Percentiles rank a stretch among this genome's conserved stretches.
Evolutionary conservation across 2,113 vertebrate genomes (phyloP).

Genomic region (Oryzias curvinotus): DNA sequence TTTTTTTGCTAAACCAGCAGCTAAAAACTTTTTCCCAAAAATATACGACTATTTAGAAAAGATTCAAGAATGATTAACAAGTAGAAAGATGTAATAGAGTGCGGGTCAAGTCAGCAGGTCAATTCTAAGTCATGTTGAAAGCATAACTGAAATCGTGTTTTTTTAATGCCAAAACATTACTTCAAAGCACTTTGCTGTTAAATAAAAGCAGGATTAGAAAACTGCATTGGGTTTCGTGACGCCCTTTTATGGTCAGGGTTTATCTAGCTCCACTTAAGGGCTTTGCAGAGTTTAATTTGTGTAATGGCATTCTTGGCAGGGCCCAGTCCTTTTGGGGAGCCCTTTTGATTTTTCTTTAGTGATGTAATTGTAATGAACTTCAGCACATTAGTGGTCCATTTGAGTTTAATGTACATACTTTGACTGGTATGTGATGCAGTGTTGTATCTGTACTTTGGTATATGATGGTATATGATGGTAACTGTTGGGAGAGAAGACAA

Average conservation of each 20-base stretch:
- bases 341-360: slow-evolving; percentile 37
- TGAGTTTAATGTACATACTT: slow-evolving; percentile 32
- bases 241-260: slow-evolving; percentile 22
- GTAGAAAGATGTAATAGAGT: no score
- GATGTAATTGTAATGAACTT: slow-evolving; percentile 51
- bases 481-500: slow-evolving; percentile 32
- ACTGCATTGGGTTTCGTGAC: not conserved
- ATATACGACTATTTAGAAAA: no score
- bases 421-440: slow-evolving; percentile 15
- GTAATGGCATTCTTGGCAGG: slow-evolving; percentile 64
- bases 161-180: not conserved
- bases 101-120: no score
- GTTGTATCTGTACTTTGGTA: no score
- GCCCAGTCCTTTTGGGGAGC: slow-evolving; percentile 14
- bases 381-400: slow-evolving; percentile 35
- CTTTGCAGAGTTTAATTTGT: slow-evolving; percentile 53
- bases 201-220: slow-evolving; percentile 3
- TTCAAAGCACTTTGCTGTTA: not conserved
- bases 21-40: no score
- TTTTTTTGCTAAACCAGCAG: no score
- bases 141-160: no score
- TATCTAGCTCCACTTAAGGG: slow-evolving; percentile 34
- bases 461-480: slow-evolving; percentile 15
- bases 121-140: no score
- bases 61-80: no score